These are phyloP conservation scores for Parapsyche elsis DNA, from an alignment of 1,140 invertebrate genomes.

Conservation along the genomic window DNA sequence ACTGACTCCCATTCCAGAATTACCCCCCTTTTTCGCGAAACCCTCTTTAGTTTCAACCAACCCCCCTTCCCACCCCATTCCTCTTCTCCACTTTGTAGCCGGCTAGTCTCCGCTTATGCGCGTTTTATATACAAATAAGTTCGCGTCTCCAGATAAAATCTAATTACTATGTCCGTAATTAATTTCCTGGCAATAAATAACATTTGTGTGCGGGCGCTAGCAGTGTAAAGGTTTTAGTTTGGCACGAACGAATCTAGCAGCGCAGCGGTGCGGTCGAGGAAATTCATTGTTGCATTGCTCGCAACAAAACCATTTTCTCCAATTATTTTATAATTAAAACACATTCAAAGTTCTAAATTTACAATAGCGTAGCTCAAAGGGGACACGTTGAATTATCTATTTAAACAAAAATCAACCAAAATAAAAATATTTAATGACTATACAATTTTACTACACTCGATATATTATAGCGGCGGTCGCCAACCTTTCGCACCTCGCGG, in stretches of 20 bases:
- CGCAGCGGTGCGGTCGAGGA: neutral
- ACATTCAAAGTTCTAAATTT: too few relatives aligned
- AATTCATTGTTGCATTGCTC: neutral
- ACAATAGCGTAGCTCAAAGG: too few relatives aligned
- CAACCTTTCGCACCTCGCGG: too few relatives aligned
- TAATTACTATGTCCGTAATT: slow-evolving; percentile 56
- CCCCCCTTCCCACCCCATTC: neutral
- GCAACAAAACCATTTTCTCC: neutral
- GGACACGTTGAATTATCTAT: too few relatives aligned
- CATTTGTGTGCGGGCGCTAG: neutral
- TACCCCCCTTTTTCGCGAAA: neutral
- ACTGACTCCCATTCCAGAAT: neutral
- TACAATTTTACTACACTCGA: too few relatives aligned
- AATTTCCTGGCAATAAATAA: slow-evolving; percentile 56
- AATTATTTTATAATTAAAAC: neutral
- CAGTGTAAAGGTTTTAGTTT: neutral
- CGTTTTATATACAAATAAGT: slow-evolving; percentile 54
- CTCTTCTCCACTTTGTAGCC: slow-evolving; percentile 18
- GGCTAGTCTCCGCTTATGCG: slow-evolving; percentile 16
- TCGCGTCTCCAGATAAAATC: slow-evolving; percentile 56
- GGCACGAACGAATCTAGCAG: neutral
- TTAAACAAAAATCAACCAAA: too few relatives aligned
- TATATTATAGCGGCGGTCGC: too few relatives aligned
- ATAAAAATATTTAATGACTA: too few relatives aligned
- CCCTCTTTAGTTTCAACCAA: slow-evolving; percentile 41